These are phyloP conservation scores for Chionomys nivalis DNA, from an alignment of 2,113 vertebrate genomes.

Conservation along the genomic window DNA sequence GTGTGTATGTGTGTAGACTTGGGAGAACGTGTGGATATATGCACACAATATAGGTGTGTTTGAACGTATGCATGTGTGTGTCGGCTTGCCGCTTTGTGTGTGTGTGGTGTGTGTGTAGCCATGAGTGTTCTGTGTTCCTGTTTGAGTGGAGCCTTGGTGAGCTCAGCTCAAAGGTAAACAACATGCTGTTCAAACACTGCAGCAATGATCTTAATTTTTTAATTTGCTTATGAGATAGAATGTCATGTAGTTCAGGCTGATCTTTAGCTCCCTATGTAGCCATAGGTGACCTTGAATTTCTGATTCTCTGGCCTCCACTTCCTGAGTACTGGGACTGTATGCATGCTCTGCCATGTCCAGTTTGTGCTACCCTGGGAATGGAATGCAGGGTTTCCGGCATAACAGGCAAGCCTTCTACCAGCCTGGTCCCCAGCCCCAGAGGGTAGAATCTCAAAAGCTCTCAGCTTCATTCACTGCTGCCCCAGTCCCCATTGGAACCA, in stretches of 20 bases:
- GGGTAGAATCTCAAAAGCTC: conserved; percentile 77
- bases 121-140: background rate
- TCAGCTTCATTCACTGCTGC: conserved; percentile 80
- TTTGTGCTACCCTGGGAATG: background rate
- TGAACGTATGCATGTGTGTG: background rate
- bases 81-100: background rate
- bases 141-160: background rate
- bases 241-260: background rate
- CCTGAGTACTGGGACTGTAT: too few species aligned
- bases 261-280: background rate
- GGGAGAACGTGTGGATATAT: background rate
- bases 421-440: conserved; percentile 21
- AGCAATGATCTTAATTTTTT: conserved; percentile 59
- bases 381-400: background rate
- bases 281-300: background rate
- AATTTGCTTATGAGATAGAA: background rate
- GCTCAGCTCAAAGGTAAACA: conserved; percentile 61
- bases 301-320: background rate
- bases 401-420: background rate
- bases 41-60: background rate
- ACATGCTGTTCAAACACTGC: conserved; percentile 62
- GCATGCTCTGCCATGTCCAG: background rate
- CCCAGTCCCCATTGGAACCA: conserved; percentile 81
- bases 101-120: rapidly evolving
- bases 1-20: background rate